These are phyloP conservation scores for Prolemur simus DNA, from an alignment of 2,113 vertebrate genomes.

Conservation along the genomic window DNA sequence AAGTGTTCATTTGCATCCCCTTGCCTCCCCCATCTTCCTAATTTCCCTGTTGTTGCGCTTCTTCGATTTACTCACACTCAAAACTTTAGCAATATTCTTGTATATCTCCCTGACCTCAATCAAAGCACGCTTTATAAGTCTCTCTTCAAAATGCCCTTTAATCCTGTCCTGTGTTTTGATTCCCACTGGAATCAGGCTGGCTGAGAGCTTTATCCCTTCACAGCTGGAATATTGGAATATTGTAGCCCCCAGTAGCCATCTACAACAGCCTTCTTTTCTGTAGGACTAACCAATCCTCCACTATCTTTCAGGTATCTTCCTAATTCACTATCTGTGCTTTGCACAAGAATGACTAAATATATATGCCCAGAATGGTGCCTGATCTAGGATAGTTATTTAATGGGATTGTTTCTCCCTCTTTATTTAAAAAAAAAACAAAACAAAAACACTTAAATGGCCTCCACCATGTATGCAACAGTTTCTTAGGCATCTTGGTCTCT, in stretches of 20 bases:
- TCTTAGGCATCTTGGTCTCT: not conserved
- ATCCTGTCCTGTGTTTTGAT: not conserved
- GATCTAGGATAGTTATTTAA: not conserved
- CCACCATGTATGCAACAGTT: not conserved
- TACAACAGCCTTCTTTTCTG: not conserved
- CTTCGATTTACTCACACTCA: not conserved
- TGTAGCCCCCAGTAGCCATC: not conserved
- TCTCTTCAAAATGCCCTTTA: not conserved
- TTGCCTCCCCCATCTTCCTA: not conserved
- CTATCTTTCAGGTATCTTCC: not conserved
- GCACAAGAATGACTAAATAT: not conserved
- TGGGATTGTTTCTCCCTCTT: not conserved
- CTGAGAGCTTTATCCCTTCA: not conserved
- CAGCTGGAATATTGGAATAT: not conserved
- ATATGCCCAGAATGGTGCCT: not conserved
- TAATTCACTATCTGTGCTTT: not conserved
- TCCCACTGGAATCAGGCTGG: not conserved
- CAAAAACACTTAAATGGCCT: not conserved
- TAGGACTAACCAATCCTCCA: not conserved
- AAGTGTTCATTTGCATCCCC: not conserved
- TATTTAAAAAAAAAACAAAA: not conserved
- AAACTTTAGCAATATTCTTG: not conserved
- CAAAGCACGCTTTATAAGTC: not conserved
- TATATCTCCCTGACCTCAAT: not conserved
- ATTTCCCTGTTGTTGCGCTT: not conserved